phyloP scores from a whole-genome alignment of 2,113 vertebrate species.

The Microcebus murinus region DNA sequence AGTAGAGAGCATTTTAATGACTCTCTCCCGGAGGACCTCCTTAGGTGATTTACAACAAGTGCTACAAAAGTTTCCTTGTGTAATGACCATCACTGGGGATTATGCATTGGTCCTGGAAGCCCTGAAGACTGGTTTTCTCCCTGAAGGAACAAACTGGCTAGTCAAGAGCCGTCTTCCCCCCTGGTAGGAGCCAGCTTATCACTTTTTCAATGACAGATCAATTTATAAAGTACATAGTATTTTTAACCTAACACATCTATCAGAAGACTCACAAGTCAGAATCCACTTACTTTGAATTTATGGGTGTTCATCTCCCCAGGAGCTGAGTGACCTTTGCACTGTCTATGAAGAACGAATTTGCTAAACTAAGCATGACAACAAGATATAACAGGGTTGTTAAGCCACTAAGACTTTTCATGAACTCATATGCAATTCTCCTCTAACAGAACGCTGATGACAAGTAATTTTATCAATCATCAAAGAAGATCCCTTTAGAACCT shows the following conservation, averaged over 20 bases:
- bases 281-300: not conserved
- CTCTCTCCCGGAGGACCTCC: not conserved
- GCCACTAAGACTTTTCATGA: not conserved
- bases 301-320: not conserved
- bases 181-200: not conserved
- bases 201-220: not conserved
- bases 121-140: not conserved
- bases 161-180: not conserved
- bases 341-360: not conserved
- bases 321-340: slow-evolving; percentile 7
- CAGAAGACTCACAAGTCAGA: not conserved
- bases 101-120: not conserved
- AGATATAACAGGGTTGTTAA: not conserved
- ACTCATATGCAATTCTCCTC: not conserved
- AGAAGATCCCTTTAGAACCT: not conserved
- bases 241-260: not conserved
- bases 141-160: not conserved
- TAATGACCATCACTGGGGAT: not conserved
- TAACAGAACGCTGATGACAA: slow-evolving; percentile 1
- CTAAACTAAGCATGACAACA: not conserved
- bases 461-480: not conserved
- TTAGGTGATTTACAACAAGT: not conserved
- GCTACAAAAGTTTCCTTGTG: not conserved
- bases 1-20: not conserved
- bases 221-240: not conserved